A percentile compares a stretch with the other conserved stretches of the same genome.
These are phyloP conservation scores for Ophion slaviceki DNA, from an alignment of 2,888 invertebrate genomes.

Conservation along the genomic window DNA sequence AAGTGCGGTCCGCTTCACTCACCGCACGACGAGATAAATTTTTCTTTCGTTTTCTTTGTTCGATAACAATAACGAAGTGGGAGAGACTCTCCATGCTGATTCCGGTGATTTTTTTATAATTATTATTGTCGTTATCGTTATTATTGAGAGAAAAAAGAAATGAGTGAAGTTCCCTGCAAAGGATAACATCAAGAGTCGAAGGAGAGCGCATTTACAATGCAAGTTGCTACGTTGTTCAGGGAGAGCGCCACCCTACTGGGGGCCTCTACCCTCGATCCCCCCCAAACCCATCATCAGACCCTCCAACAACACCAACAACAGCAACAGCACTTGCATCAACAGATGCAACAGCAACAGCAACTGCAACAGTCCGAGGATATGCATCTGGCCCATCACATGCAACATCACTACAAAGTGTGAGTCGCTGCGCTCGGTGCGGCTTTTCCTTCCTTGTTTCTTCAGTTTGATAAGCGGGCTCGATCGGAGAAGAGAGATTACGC, in stretches of 20 bases:
- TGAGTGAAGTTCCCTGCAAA: too few species aligned
- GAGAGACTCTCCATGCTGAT: too few species aligned
- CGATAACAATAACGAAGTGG: too few species aligned
- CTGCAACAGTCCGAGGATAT: constrained; percentile 79
- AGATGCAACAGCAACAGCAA: constrained; percentile 74
- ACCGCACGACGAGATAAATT: too few species aligned
- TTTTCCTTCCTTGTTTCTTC: constrained; percentile 5
- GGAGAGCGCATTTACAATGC: constrained; percentile 83
- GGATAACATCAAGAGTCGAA: too few species aligned
- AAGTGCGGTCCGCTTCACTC: constrained; percentile 37
- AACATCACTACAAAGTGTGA: constrained; percentile 83
- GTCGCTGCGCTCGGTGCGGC: constrained; percentile 64
- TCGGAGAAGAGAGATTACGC: too few species aligned
- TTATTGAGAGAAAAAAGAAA: too few species aligned
- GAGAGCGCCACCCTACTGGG: constrained; percentile 88
- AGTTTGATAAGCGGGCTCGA: too few species aligned
- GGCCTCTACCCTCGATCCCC: constrained; percentile 86
- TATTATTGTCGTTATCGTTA: too few species aligned
- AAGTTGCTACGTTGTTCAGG: constrained; percentile 88
- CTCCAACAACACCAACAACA: constrained; percentile 72
- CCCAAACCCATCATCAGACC: constrained; percentile 80
- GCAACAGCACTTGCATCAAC: constrained; percentile 69
- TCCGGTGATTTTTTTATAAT: too few species aligned
- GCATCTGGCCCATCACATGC: constrained; percentile 82
- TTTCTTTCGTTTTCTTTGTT: too few species aligned